A percentile compares a stretch with the other conserved stretches of the same genome.
phyloP scores from a whole-genome alignment of 2,113 vertebrate species.

The Melanerpes aurifrons region DNA sequence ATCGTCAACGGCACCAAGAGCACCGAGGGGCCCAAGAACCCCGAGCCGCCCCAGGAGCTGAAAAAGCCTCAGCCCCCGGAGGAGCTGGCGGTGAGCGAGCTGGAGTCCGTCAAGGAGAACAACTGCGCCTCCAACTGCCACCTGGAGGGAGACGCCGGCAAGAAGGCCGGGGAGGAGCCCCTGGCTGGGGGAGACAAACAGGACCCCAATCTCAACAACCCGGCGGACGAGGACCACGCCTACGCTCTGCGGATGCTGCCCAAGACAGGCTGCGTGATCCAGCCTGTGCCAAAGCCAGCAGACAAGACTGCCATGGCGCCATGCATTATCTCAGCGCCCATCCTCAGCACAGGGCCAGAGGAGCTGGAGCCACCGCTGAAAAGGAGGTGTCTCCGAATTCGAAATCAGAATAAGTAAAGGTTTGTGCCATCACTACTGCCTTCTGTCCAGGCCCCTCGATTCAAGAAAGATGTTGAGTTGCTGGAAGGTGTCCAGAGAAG shows the following conservation, averaged over 20 bases:
- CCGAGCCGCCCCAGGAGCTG: conserved; percentile 63
- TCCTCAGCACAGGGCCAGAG: conserved; percentile 88
- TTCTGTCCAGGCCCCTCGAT: background rate
- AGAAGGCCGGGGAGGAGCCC: conserved; percentile 83
- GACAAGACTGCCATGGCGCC: conserved; percentile 92
- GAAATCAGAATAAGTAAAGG: conserved; percentile 99
- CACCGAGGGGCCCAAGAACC: conserved; percentile 77
- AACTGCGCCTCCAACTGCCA: conserved; percentile 87
- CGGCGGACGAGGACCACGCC: conserved; percentile 94
- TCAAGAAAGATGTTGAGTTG: too few species aligned
- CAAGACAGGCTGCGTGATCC: conserved; percentile 95
- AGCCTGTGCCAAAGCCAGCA: conserved; percentile 97
- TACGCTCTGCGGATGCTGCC: conserved; percentile 94
- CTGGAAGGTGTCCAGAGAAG: too few species aligned
- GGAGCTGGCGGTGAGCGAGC: conserved; percentile 87
- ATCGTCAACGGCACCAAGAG: conserved; percentile 92
- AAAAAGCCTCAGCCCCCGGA: conserved; percentile 73
- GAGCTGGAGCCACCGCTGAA: conserved; percentile 97
- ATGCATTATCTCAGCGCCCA: conserved; percentile 89
- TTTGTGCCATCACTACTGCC: conserved; percentile 79
- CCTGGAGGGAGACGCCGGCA: conserved; percentile 86
- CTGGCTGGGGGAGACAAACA: conserved; percentile 87
- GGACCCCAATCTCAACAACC: conserved; percentile 87
- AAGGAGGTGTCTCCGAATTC: conserved; percentile 99
- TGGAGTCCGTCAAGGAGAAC: conserved; percentile 97